Conservation (phyloP, 1,140 invertebrate genomes). For the Coptotermes formosanus region DNA sequence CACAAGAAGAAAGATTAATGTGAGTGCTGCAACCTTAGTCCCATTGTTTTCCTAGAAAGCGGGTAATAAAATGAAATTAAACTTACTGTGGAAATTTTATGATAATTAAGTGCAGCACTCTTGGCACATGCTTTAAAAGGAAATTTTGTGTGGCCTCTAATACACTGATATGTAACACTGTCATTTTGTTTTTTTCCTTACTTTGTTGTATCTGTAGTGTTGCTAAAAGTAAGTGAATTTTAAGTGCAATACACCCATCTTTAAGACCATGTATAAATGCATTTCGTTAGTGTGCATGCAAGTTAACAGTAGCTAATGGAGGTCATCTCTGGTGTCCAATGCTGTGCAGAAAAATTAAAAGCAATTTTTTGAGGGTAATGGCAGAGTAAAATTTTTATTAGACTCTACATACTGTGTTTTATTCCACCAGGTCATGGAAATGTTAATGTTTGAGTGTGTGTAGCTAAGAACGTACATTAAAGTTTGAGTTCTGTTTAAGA, state of each 20-base stretch:
- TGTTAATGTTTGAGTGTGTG: not conserved
- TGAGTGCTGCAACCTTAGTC: not conserved
- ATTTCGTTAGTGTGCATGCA: not conserved
- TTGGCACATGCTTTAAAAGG: not conserved
- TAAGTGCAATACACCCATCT: not conserved
- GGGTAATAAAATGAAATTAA: not conserved
- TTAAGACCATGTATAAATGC: not conserved
- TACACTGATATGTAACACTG: not conserved
- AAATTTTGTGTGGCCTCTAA: not conserved
- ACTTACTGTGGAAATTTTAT: not conserved
- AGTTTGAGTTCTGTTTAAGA: not conserved
- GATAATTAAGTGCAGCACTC: not conserved
- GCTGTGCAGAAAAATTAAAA: not conserved
- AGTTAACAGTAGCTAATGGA: not conserved
- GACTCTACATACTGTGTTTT: not conserved
- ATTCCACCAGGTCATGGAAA: not conserved
- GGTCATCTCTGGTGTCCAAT: not conserved
- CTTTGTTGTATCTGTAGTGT: not conserved
- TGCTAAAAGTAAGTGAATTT: not conserved
- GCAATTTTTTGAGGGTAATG: not conserved
- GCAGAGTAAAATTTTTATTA: not conserved
- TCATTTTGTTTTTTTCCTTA: not conserved
- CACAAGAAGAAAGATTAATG: slow-evolving; percentile 23
- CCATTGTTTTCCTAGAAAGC: not conserved
- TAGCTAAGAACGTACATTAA: not conserved